phyloP scores from a whole-genome alignment of 2,888 invertebrate genomes.

The Entomobrya proxima region DNA sequence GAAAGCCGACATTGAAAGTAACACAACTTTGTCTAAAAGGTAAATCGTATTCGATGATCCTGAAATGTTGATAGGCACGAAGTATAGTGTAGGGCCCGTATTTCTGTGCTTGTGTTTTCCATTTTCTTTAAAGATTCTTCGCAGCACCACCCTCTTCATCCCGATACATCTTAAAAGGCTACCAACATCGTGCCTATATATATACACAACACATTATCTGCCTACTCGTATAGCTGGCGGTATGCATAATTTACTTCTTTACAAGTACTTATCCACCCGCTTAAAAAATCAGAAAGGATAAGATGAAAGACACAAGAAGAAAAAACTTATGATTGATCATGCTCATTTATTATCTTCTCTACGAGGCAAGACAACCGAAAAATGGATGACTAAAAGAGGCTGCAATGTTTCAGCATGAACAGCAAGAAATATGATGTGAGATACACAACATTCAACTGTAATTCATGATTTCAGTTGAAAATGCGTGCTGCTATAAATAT shows the following conservation, averaged over 20 bases:
- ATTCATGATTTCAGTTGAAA: background rate
- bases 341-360: conserved; percentile 68
- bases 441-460: background rate
- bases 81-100: too few relatives aligned
- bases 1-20: too few relatives aligned
- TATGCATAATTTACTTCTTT: background rate
- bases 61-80: too few relatives aligned
- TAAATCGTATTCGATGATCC: too few relatives aligned
- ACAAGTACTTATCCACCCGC: background rate
- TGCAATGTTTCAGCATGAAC: conserved; percentile 5
- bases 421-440: background rate
- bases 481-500: background rate
- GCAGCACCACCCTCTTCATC: conserved; percentile 22
- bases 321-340: conserved; percentile 72
- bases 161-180: conserved; percentile 1
- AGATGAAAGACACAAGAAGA: conserved; percentile 36
- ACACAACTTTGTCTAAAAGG: too few relatives aligned
- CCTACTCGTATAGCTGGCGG: too few relatives aligned
- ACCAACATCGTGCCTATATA: too few relatives aligned
- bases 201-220: too few relatives aligned
- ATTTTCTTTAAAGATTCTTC: background rate
- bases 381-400: conserved; percentile 1
- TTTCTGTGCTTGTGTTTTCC: background rate
- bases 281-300: conserved; percentile 26
- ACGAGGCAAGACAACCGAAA: conserved; percentile 28